Base-by-base conservation (phyloP, 1,140 invertebrate species). In the Drosophila watanabei region DNA sequence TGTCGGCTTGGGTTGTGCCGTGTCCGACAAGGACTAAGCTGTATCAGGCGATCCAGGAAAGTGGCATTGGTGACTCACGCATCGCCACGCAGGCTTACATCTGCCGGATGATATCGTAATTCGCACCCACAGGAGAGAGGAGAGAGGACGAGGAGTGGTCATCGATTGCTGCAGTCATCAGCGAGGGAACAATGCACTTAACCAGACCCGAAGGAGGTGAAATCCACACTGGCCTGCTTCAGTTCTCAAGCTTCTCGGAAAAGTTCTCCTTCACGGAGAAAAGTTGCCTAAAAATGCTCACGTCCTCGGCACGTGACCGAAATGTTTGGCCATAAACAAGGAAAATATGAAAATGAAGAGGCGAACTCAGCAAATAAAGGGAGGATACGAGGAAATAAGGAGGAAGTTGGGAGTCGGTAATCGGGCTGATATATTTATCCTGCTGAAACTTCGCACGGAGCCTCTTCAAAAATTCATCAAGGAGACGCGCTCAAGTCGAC, bases 381-480 rank as follows among this genome's bases (percentile, higher is more conserved):
- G 20, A 46, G 56, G 52, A 69, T 46, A 33, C 33, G 43, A 54
- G 39, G 41, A 52, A 54, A 48, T 37, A 33, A 60, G 49, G 56
- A 71, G 54, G 46, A 75, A 81, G 65, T 71, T 75, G 49, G 51
- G 48, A 76, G 69, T 80, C 80, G 46, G 68, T 83, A 75, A 83
- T 82, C 66, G 77, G 75, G 56, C 69, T 88, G 80, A 83, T 84
- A 80, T 88, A 73, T 80, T 87, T 71, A 62, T 68, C 60, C 59
- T 58, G 43, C 51, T 18, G 49, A 49, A 79, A 78, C 61, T 84
- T 78, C 24, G 61, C 68, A 69, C 49, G 61, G 75, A 80, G 60
- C 84, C 84, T 88, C 49, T 88, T 84, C 69, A 88, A 88, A 88
- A 69, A 89, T 88, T 84, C 78, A 88, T 88, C 84, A 83, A 75